Conservation (phyloP, 2,797 vertebrate genomes). For the Leptatherina wallacei region DNA sequence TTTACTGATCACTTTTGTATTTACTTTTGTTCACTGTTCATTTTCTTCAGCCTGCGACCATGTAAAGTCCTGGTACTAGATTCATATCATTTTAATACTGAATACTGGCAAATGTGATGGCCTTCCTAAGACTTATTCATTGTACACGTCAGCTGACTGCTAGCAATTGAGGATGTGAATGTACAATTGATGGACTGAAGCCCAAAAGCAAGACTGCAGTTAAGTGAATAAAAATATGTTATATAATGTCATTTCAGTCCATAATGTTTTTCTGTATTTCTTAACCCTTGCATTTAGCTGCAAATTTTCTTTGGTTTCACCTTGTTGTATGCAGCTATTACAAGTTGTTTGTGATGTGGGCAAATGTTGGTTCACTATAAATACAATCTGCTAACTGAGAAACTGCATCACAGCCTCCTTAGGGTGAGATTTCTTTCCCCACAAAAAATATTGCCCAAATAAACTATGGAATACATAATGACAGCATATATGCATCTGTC, state of each 20-base stretch:
- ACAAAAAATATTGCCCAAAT: neutral
- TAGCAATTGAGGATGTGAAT: neutral
- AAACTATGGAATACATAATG: slow-evolving; percentile 3
- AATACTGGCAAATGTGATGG: neutral
- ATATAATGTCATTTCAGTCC: neutral
- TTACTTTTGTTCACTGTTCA: neutral
- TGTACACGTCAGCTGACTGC: neutral
- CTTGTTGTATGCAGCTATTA: neutral
- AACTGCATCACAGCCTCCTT: slow-evolving; percentile 2
- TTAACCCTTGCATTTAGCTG: neutral
- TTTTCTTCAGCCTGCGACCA: neutral
- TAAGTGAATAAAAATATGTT: neutral
- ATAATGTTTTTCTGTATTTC: neutral
- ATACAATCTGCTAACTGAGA: slow-evolving; percentile 22
- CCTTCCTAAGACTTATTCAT: neutral
- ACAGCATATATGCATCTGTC: neutral
- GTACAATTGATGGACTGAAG: neutral
- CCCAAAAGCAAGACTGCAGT: neutral
- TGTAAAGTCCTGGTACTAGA: neutral
- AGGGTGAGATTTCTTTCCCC: neutral
- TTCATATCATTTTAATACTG: neutral
- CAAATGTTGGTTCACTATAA: slow-evolving; percentile 4
- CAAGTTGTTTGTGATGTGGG: slow-evolving; percentile 1
- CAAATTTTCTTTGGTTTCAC: neutral
- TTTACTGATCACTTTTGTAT: neutral